Base-by-base conservation (phyloP, 2,888 invertebrate species). In the Sesia bembeciformis region DNA sequence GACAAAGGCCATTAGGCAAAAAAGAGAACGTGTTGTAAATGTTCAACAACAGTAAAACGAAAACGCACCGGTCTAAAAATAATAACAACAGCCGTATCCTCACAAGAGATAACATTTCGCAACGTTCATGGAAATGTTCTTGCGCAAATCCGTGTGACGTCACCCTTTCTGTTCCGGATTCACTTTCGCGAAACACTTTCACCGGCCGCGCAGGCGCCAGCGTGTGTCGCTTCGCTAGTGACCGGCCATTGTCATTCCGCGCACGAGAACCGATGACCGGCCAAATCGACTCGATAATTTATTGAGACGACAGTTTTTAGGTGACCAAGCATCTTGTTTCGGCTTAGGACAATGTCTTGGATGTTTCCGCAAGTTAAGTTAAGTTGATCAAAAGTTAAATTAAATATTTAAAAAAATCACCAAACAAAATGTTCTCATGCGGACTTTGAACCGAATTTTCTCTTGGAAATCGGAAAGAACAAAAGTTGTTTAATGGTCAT, bases 121-220 rank as follows among this genome's bases (percentile, higher is more conserved):
- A 85, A 86, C 70, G 66, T 70, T 70, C 60, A 60, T 68, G 73
- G 68, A 70, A 72, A 73, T 65, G 76, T 68, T 76, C 70, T 88
- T 85, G 84, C 85, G 86, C 87, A 86, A 85, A 84, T 75, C 77
- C 71, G 57, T 59, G 70, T 86, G 88, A 86, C 88, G 88, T 86
- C 84, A 88, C 64, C 68, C 67, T 64, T 66, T 71, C 72, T 75
- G 80, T 87, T 86, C 86, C 87, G 88, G 85, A 78, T 87, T 88
- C 85, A 82, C 90, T 90, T 88, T 89, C 90, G 84, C 86, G 74
- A 78, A 78, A 78, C 84, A 89, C 88, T 88, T 88, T 89, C 89
- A 81, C 88, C 83, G 64, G 68, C 65, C 61, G 68, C 55, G 55
- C 59, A 54, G 53, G 54, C 59, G 53, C 54, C 40, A 62, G 63